These are phyloP conservation scores for Atrichornis clamosus DNA, from an alignment of 2,113 vertebrate genomes.

Conservation along the genomic window DNA sequence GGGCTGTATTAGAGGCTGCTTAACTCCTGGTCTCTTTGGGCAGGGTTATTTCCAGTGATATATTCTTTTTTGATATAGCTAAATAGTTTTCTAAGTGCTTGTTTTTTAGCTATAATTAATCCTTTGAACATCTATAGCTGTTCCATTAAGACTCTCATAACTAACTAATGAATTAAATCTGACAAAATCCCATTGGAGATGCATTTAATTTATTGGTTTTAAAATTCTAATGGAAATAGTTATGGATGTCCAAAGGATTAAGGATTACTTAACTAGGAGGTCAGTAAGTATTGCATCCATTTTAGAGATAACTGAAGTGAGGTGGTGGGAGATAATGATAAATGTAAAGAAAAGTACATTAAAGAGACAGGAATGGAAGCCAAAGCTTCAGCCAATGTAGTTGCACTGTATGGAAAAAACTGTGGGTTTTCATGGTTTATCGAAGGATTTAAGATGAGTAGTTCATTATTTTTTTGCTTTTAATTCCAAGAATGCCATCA, in stretches of 20 bases:
- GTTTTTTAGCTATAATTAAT: slow-evolving; percentile 57
- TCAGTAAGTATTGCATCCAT: neutral
- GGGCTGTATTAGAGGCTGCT: neutral
- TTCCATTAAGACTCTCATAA: slow-evolving; percentile 25
- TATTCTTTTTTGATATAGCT: slow-evolving; percentile 9
- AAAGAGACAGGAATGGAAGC: neutral
- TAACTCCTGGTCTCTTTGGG: neutral
- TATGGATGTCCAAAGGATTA: slow-evolving; percentile 3
- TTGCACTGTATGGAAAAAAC: neutral
- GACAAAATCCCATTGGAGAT: slow-evolving; percentile 31
- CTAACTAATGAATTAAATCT: slow-evolving; percentile 40
- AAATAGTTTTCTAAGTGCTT: slow-evolving; percentile 54
- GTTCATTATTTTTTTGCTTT: neutral
- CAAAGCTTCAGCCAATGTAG: neutral
- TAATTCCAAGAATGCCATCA: neutral
- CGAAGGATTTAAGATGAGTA: neutral
- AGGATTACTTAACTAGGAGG: neutral
- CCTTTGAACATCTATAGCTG: slow-evolving; percentile 35
- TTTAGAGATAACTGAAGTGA: slow-evolving; percentile 27
- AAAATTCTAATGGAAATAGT: slow-evolving; percentile 34
- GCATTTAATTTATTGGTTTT: slow-evolving; percentile 51
- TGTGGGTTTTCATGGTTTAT: neutral
- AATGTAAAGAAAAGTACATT: neutral
- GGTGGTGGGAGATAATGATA: neutral
- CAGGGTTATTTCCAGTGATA: slow-evolving; percentile 6